phyloP scores from a whole-genome alignment of 2,113 vertebrate genomes.

The Tachycineta bicolor region DNA sequence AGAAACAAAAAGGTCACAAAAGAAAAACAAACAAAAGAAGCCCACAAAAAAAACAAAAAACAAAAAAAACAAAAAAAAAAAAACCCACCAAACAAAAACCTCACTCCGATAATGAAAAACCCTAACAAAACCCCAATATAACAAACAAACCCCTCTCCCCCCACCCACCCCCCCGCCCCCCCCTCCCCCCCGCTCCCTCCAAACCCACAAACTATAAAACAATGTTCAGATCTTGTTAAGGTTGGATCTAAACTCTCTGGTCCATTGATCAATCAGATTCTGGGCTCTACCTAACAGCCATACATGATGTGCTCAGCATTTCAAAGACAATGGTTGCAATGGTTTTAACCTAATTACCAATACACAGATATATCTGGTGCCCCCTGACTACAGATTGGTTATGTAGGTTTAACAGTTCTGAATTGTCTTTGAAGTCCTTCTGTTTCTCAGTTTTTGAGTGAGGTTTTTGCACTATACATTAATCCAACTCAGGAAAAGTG shows the following conservation, averaged over 20 bases:
- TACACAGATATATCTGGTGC: neutral
- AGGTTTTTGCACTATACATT: neutral
- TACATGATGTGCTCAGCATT: neutral
- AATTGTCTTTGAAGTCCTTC: neutral
- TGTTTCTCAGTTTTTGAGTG: neutral
- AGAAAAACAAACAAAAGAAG: neutral
- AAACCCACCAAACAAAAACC: neutral
- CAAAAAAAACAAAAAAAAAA: neutral
- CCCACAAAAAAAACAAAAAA: neutral
- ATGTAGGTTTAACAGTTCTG: neutral
- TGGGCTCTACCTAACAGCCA: neutral
- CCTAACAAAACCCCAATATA: neutral
- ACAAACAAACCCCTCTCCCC: no score
- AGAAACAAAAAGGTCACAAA: neutral
- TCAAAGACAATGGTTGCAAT: neutral
- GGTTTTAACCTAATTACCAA: neutral
- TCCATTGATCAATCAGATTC: neutral
- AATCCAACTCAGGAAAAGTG: neutral
- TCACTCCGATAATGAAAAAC: neutral
- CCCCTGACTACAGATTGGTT: neutral
- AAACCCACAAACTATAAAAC: accelerated
- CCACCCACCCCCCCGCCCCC: no score
- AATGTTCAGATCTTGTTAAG: neutral
- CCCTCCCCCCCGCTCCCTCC: no score
- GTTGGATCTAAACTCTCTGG: neutral